Evolutionary conservation across 2,888 invertebrate genomes (phyloP), one percentile per base, ranked within the genome.

Genomic region (Aromia moschata): DNA sequence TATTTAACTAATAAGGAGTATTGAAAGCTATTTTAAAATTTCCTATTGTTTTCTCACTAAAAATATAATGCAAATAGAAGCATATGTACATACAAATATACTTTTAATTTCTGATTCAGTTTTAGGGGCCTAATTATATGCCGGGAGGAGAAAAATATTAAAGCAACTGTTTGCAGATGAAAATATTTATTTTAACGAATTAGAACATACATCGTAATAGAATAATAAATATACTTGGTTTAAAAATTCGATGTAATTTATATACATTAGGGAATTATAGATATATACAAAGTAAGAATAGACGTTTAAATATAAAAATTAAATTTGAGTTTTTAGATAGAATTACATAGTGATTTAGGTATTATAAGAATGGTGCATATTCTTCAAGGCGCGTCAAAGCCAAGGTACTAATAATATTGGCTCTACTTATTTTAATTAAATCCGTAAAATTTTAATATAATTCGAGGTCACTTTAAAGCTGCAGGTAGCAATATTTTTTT

Each of bases 141-240:
- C n/a, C n/a, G n/a, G n/a, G n/a, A n/a, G n/a, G n/a, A n/a, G n/a
- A n/a, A n/a, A n/a, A n/a, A n/a, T n/a, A n/a, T n/a, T n/a, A 36
- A 47, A 11, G 1, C 40, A 9, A 3, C n/a, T 14, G 43, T 16
- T 56, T 67, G 67, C 67, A 66, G 69, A 69, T 69, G 67, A 67
- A 69, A 69, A 69, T 61, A 63, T 68, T 69, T 65, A 69, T 57
- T 47, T 57, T 62, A 68, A 69, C 64, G 69, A 65, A 67, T 66
- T 60, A 58, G 64, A 68, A 67, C 65, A 69, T 64, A 67, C 25
- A 52, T 60, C n/a, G n/a, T n/a, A n/a, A n/a, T n/a, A n/a, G n/a
- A n/a, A 51, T 37, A 41, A 38, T 55, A 45, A 44, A 44, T 36
- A 37, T 47, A 46, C 53, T 60, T 60, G 52, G 60, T 46, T 66